A percentile compares a stretch with the other conserved stretches of the same genome.
Evolutionary conservation across 2,888 invertebrate species (phyloP).

Genomic region (Hemaris fuciformis): DNA sequence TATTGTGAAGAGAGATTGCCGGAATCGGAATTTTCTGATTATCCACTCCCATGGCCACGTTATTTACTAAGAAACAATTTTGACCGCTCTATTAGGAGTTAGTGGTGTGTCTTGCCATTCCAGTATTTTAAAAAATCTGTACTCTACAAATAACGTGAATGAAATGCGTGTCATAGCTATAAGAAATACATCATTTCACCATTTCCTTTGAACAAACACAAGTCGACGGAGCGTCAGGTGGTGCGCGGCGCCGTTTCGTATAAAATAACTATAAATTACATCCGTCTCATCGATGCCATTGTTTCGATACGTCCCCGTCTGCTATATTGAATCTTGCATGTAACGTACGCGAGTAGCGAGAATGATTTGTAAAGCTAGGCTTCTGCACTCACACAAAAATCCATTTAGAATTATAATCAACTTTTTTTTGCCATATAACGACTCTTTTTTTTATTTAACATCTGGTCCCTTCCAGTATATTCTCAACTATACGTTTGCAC

Average conservation of each 20-base stretch:
- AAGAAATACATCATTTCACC: neutral
- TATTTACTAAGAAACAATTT: no score
- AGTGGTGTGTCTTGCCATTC: no score
- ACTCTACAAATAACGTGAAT: neutral
- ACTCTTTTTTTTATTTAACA: no score
- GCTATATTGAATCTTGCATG: neutral
- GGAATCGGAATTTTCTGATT: no score
- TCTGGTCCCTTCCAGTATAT: neutral
- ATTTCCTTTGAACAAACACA: neutral
- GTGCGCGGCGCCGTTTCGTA: neutral
- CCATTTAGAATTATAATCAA: no score
- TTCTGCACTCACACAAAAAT: no score
- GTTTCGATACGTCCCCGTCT: neutral
- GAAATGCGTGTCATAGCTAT: neutral
- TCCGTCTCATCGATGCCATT: neutral
- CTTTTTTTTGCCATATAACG: no score
- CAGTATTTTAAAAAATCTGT: neutral
- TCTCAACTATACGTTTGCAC: neutral
- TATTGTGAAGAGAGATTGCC: no score
- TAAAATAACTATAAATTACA: constrained; percentile 2
- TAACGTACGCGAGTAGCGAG: neutral
- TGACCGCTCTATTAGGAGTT: no score
- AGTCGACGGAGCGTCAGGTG: neutral
- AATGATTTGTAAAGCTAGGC: neutral
- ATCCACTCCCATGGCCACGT: no score